Base-by-base conservation (phyloP, 2,888 invertebrate species). In the Cosmopolites sordidus region DNA sequence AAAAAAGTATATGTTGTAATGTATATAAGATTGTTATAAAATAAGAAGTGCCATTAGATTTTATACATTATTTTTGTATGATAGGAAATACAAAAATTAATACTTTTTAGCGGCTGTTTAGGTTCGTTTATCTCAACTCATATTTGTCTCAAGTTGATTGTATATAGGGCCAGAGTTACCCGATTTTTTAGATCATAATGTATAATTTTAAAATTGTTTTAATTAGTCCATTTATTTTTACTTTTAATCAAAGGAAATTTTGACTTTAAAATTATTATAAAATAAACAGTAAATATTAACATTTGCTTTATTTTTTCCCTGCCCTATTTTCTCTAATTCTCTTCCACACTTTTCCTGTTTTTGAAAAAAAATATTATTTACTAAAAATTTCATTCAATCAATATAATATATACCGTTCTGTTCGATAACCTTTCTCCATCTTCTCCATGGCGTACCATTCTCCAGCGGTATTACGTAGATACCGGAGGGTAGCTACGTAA, bases 91-190 rank as follows among this genome's bases (percentile, higher is more conserved):
- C 18, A 15, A 43, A 43, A 22, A n/a, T 15, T 42, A 15, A 22
- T 27, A 11, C n/a, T 9, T 33, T 33, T 33, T 12, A 33, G 33
- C 33, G 33, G 33, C 12, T 29, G 14, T 37, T 38, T 51, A 45
- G 14, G 12, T 29, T 45, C 22, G 4, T 29, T 48, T 48, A 48
- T 43, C 38, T 47, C 11, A 43, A 43, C 16, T 47, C 8, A 47
- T 40, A 29, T 42, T 33, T n/a, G 33, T 33, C 33, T 12, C 5
- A 33, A 33, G 9, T 41, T 22, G 17, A 30, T 18, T 48, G 43
- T 53, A 53, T n/a, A 53, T 53, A 52, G n/a, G 39, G 43, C 48
- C 14, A 41, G 48, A 53, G 53, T 53, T 53, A 53, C 53, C 53
- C 44, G 1, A 46, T 43, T 44, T 39, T 51, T 47, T 52, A 16